Evolutionary conservation across 2,888 invertebrate genomes (phyloP), one percentile per base, ranked within the genome.

Genomic region (Nymphalis polychloros): DNA sequence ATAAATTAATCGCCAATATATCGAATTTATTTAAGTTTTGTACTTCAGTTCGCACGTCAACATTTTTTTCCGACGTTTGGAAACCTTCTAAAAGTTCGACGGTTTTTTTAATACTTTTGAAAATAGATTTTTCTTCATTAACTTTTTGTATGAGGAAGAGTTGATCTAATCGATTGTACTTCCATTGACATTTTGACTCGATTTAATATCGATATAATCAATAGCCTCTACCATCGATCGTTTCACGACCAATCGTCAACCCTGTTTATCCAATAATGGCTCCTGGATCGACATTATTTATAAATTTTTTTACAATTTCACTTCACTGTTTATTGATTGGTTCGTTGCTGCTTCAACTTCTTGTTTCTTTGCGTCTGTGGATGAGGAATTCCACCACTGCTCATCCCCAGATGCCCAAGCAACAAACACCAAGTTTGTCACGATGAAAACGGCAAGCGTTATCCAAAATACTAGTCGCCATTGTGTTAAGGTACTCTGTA

Each of bases 391-490:
- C 96, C 97, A 97, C 79, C 94, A 94, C 77, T 97, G 96, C 47
- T 95, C 94, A 63, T 97, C 96, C 0, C 96, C 97, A 16, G 96
- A 96, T 0, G 96, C 97, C 89, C 94, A 96, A 10, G 95, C 79
- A 1, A 95, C 89, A 83, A 95, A 97, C 10, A 97, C 90, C 1
- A 95, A 71, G 82, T 96, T 96, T 0, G 97, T 95, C 0, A 94
- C 78, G n/a, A 94, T 84, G 79, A 97, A 95, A 1, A 97, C 94
- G 0, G 86, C 95, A 27, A 96, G 92, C 6, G 96, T 94, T 76
- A 97, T 95, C 96, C 97, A 97, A 85, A 97, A 97, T 0, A 97
- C 97, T 2, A 94, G 79, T 35, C 95, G 93, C 97, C 97, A 97
- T 88, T 96, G 95, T 0, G 87, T 83, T 35, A 95, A 78, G 1